These are phyloP conservation scores for Drosophila kurseongensis DNA, from an alignment of 1,140 invertebrate species.

Conservation along the genomic window DNA sequence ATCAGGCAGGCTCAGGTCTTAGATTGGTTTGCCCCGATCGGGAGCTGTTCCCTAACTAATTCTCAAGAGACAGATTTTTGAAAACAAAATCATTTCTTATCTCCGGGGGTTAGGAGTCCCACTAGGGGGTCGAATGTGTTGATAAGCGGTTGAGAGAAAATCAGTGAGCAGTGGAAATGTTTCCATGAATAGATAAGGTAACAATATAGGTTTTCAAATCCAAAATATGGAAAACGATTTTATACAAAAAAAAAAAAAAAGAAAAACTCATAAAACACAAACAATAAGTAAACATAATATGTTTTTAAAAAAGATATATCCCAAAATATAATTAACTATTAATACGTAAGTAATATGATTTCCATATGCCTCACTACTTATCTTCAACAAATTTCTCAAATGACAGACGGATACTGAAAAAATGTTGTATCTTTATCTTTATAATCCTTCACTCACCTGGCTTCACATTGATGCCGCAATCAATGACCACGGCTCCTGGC, in stretches of 20 bases:
- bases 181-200: background rate
- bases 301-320: no score
- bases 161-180: slow-evolving; percentile 12
- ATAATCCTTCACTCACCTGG: slow-evolving; percentile 88
- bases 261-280: no score
- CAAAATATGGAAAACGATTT: background rate
- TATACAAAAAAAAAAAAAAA: background rate
- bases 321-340: no score
- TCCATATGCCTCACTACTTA: no score
- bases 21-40: background rate
- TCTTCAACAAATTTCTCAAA: no score
- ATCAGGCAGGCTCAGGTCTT: background rate
- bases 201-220: background rate
- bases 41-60: slow-evolving; percentile 18
- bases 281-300: no score
- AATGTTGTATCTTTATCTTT: no score
- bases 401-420: no score
- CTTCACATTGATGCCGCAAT: slow-evolving; percentile 98
- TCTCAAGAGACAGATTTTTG: slow-evolving; percentile 1
- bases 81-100: slow-evolving; percentile 51
- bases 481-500: slow-evolving; percentile 99
- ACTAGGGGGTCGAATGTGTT: slow-evolving; percentile 33
- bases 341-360: no score
- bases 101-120: slow-evolving; percentile 17
- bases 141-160: slow-evolving; percentile 17